Evolutionary conservation across 2,797 vertebrate genomes (phyloP), one percentile per base, ranked within the genome.

Genomic region (Chaunax sp.): DNA sequence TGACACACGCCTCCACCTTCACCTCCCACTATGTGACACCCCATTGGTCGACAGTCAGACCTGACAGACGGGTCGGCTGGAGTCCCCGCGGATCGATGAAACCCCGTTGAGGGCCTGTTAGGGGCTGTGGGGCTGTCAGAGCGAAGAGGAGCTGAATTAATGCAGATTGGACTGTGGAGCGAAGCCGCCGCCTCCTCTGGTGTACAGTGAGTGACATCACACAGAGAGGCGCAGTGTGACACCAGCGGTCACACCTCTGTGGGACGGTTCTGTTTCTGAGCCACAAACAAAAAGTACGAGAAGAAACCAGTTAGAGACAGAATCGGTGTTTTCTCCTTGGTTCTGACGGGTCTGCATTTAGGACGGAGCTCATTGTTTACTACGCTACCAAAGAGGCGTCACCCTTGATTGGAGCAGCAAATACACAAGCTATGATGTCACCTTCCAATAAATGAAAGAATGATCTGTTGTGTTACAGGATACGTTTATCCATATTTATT

Each of bases 31-130:
- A 72, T 74, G 69, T 12, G 44, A 61, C 61, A 46, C 71, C 62
- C 64, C 66, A 61, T 70, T 64, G 83, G 64, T 66, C n/a, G 47
- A 63, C 75, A 46, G 70, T 61, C 83, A 64, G 54, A 40, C 16
- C 72, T 80, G 81, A 86, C 81, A 84, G 84, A 43, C 60, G 14
- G 75, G 67, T 80, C 43, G 43, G 69, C 69, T 66, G 80, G 75
- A 80, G 78, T 65, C 61, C 71, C 70, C 2, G 16, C 12, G 14
- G 64, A 77, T 86, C 81, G 76, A 88, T 90, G 13, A 13, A 10
- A 28, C 64, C 79, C 69, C 7, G 54, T 30, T 1, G 60, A 67
- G 64, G 60, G 40, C 58, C 79, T 23, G 75, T 78, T 77, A 69
- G 66, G 8, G 62, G 52, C 73, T 41, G 3, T 2, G 49, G 69